These are phyloP conservation scores for Saccopteryx leptura DNA, from an alignment of 2,113 vertebrate species.

Conservation along the genomic window DNA sequence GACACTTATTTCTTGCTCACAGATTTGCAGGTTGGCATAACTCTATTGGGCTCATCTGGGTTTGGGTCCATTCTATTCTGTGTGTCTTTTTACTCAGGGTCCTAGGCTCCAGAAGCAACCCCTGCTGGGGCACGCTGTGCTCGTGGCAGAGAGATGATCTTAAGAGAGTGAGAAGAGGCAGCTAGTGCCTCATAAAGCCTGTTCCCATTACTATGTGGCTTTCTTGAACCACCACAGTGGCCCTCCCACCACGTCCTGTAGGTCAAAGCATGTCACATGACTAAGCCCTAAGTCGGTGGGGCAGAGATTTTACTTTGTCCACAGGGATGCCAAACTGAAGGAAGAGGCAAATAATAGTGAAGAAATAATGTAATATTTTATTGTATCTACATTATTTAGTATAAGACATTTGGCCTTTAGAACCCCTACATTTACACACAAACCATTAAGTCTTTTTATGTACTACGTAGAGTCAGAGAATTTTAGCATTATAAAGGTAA, in stretches of 20 bases:
- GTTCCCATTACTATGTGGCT: too few relatives aligned
- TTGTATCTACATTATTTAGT: not conserved
- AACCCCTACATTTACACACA: not conserved
- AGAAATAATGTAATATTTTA: not conserved
- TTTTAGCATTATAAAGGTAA: conserved; percentile 8
- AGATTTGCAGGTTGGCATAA: not conserved
- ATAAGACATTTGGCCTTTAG: conserved; percentile 43
- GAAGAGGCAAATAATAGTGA: not conserved
- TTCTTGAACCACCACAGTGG: not conserved
- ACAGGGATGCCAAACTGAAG: not conserved
- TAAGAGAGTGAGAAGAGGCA: not conserved
- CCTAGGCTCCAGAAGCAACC: not conserved
- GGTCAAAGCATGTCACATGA: not conserved
- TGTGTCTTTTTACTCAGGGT: not conserved
- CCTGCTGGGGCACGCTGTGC: not conserved
- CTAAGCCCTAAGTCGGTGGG: not conserved
- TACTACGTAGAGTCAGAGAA: not conserved
- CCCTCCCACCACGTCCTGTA: not conserved
- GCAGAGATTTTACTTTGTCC: not conserved
- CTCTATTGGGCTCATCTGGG: not conserved
- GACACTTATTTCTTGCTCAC: conserved; percentile 40
- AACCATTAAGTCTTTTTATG: conserved; percentile 30
- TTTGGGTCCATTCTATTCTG: not conserved
- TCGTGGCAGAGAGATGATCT: not conserved
- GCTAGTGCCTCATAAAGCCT: not conserved